Conservation (phyloP, 2,888 invertebrate species). For the Adelphocoris suturalis region DNA sequence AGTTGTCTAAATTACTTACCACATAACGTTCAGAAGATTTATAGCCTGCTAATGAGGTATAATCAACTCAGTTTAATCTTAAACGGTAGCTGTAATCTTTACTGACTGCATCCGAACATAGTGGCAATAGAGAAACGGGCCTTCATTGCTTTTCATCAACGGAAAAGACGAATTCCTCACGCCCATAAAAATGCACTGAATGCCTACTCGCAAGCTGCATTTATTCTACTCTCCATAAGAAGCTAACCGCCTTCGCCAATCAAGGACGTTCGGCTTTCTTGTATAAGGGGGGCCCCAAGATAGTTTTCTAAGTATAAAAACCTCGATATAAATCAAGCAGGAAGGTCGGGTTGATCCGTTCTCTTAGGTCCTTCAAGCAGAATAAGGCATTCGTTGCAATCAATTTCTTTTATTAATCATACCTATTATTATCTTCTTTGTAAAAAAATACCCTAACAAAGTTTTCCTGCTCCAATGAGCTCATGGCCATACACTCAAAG, state of each 20-base stretch:
- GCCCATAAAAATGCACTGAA: conserved; percentile 12
- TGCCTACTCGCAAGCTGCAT: background rate
- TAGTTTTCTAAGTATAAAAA: background rate
- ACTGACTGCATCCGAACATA: background rate
- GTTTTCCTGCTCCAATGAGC: too few relatives aligned
- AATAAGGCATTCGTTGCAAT: too few relatives aligned
- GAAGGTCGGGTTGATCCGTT: background rate
- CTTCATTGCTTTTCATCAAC: background rate
- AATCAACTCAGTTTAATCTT: too few relatives aligned
- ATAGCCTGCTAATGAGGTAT: too few relatives aligned
- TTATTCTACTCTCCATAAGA: conserved; percentile 2
- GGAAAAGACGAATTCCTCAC: background rate
- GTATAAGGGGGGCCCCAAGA: background rate
- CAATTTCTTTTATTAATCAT: too few relatives aligned
- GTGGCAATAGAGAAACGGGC: background rate
- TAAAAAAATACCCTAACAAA: too few relatives aligned
- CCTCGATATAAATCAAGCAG: background rate
- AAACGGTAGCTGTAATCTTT: too few relatives aligned
- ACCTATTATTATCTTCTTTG: too few relatives aligned
- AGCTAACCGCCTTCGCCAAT: conserved; percentile 2
- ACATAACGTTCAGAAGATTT: too few relatives aligned
- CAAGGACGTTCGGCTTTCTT: conserved; percentile 8
- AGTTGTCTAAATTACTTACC: too few relatives aligned
- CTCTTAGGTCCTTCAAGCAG: background rate
- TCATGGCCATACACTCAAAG: too few relatives aligned